A percentile compares a stretch with the other conserved stretches of the same genome.
Evolutionary conservation across 2,888 invertebrate species (phyloP).

Genomic region (Pecten maximus): DNA sequence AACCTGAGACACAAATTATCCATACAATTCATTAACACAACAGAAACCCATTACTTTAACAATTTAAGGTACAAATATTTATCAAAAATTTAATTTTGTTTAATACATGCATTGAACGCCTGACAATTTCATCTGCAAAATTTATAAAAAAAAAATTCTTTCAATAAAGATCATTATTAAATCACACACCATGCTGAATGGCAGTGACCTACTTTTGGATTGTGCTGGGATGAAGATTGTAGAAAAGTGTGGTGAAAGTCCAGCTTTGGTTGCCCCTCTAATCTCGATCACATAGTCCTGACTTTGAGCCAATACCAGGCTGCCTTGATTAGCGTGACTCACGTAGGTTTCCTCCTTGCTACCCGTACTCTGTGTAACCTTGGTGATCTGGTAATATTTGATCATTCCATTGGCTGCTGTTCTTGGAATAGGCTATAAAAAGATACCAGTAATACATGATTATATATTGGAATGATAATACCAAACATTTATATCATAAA

Average conservation of each 20-base stretch:
- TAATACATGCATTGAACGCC: too few relatives aligned
- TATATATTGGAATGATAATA: too few relatives aligned
- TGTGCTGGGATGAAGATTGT: slow-evolving; percentile 50
- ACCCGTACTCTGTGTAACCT: neutral
- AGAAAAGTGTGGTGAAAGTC: slow-evolving; percentile 47
- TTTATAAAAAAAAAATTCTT: neutral
- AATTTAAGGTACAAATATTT: too few relatives aligned
- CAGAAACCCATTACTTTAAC: too few relatives aligned
- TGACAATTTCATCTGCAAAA: too few relatives aligned
- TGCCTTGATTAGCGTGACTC: slow-evolving; percentile 2
- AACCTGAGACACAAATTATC: too few relatives aligned
- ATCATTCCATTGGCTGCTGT: neutral
- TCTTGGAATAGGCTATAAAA: neutral
- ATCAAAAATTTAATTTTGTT: too few relatives aligned
- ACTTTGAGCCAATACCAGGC: neutral
- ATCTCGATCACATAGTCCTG: slow-evolving; percentile 44
- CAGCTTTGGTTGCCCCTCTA: slow-evolving; percentile 50
- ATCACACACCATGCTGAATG: neutral
- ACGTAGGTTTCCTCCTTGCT: neutral
- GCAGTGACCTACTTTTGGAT: slow-evolving; percentile 51
- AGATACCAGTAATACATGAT: too few relatives aligned
- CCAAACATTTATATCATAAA: too few relatives aligned
- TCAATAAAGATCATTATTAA: neutral
- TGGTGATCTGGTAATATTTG: neutral
- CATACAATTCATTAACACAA: too few relatives aligned